These are phyloP conservation scores for Synergus itoensis DNA, from an alignment of 2,888 invertebrate genomes.

Conservation along the genomic window DNA sequence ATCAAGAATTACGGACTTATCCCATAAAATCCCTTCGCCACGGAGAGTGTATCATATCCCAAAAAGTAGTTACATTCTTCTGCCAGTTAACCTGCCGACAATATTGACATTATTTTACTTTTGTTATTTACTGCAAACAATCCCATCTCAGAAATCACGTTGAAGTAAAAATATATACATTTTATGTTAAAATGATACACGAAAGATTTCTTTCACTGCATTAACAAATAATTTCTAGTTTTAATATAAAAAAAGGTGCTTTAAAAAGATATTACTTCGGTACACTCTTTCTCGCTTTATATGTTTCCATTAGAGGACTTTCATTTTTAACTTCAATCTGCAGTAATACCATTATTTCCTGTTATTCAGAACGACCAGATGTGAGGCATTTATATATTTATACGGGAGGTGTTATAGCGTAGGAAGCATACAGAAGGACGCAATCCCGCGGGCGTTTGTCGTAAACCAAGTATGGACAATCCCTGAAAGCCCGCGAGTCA, in stretches of 20 bases:
- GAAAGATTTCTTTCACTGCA: no score
- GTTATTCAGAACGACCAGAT: background rate
- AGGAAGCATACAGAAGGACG: background rate
- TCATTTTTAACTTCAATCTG: background rate
- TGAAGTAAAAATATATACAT: no score
- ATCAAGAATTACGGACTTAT: slow-evolving; percentile 38
- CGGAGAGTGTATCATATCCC: slow-evolving; percentile 2
- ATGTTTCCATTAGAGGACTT: background rate
- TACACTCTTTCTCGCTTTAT: background rate
- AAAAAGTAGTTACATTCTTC: background rate
- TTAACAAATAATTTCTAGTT: no score
- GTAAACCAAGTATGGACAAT: slow-evolving; percentile 20
- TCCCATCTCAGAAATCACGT: no score
- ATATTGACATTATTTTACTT: background rate
- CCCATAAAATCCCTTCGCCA: slow-evolving; percentile 26
- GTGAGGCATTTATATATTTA: slow-evolving; percentile 27
- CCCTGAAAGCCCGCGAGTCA: slow-evolving; percentile 1
- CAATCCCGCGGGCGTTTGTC: background rate
- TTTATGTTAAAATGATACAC: no score
- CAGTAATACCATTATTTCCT: background rate
- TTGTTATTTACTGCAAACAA: background rate
- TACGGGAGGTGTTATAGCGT: background rate
- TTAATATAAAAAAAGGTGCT: no score
- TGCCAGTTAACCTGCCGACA: background rate
- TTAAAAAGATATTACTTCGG: no score